Evolutionary conservation across 2,113 vertebrate species (phyloP), one percentile per base, ranked within the genome.

Genomic region (Scortum barcoo): DNA sequence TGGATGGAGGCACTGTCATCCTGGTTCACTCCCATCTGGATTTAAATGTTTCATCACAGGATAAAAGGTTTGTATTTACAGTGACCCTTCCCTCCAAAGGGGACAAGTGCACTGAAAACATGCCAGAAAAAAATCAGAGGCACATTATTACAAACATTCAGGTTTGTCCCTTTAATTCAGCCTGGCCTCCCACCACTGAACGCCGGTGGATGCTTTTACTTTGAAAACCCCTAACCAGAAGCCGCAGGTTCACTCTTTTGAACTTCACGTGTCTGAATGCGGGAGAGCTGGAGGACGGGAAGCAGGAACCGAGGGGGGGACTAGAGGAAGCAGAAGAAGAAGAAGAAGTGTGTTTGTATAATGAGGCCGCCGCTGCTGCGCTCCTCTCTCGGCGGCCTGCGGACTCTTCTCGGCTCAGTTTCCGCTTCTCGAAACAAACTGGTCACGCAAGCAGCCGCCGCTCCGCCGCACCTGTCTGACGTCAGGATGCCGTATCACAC

Each of bases 401-500:
- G 44, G 54, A 65, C 71, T 3, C 11, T 48, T 63, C 54, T 91
- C 11, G 33, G 58, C 42, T 54, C 85, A 1, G 73, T 85, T 28
- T 61, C 80, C 5, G 65, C 82, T 5, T 81, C 56, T 26, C 30
- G 77, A 7, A 78, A 36, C 68, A 89, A 83, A 86, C 48, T 80
- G 4, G 48, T 91, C 42, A 57, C 89, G 70, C 88, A 85, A 87
- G 65, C 89, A 86, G 69, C 77, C 68, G 61, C 67, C 13, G 57
- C n/a, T n/a, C n/a, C 14, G 12, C 54, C 75, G 40, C 85, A 38
- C 26, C 53, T 67, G 13, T 46, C 13, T 63, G 50, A 56, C 54
- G 22, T 79, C n/a, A 92, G 84, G 93, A 90, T 95, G 83, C 86
- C 90, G 69, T 98, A 97, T 90, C 72, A 92, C 69, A 96, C 95